These are phyloP conservation scores for Alethe diademata DNA, from an alignment of 2,113 vertebrate genomes.

Conservation along the genomic window DNA sequence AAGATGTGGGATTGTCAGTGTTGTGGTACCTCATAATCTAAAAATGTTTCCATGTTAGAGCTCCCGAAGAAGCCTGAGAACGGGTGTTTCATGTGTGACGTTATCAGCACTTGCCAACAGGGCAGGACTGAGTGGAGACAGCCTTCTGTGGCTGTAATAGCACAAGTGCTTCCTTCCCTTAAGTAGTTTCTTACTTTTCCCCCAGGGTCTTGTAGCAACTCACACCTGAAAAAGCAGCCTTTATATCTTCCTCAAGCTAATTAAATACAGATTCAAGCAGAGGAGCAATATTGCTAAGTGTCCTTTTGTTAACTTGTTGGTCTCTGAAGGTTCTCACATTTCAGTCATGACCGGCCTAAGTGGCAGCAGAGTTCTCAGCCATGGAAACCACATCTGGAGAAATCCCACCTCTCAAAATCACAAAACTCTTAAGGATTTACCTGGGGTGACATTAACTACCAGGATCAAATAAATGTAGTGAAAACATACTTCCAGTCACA, in stretches of 20 bases:
- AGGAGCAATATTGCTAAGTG: constrained; percentile 38
- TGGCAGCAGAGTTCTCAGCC: neutral
- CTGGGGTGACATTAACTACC: neutral
- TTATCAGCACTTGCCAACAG: constrained; percentile 2
- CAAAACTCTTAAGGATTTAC: neutral
- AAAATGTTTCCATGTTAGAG: neutral
- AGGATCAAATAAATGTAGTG: neutral
- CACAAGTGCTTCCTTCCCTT: neutral
- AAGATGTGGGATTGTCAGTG: neutral
- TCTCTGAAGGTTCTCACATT: constrained; percentile 22
- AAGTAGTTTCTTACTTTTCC: neutral
- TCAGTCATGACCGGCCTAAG: neutral
- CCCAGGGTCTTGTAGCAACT: constrained; percentile 20
- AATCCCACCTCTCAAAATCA: neutral
- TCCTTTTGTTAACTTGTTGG: constrained; percentile 33
- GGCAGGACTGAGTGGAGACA: neutral
- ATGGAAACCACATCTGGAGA: constrained; percentile 45
- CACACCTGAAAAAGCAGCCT: constrained; percentile 40
- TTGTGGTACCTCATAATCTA: neutral
- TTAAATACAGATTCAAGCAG: constrained; percentile 49
- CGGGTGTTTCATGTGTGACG: neutral
- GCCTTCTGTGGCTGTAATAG: constrained; percentile 17
- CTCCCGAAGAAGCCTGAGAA: neutral
- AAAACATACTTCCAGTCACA: neutral
- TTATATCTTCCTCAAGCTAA: constrained; percentile 24